Base-by-base conservation (phyloP, 2,113 vertebrate genomes). In the Clarias magur region DNA sequence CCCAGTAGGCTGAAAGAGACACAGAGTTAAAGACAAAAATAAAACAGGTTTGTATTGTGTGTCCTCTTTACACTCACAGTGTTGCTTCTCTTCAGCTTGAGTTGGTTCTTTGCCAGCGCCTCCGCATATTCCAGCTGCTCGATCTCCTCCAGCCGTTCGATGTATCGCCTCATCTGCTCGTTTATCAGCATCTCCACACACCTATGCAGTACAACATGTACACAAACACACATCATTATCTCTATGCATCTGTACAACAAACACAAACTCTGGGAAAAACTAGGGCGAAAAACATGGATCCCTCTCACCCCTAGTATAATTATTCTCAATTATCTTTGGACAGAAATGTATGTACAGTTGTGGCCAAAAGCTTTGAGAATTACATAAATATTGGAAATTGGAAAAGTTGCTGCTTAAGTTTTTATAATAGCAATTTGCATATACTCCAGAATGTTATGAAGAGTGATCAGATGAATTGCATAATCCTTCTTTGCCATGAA, bases 181-280 rank as follows among this genome's bases (percentile, higher is more conserved):
- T 95, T 96, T 91, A 99, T 96, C 82, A 99, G 92, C 96, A 99
- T 97, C 93, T 99, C 98, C 27, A 99, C 95, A 78, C 98, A 99
- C 84, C 98, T 99, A 85, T 0, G 4, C 83, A 65, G 53, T 10
- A 9, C 25, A 2, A 53, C 27, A 13, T 3, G 56, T 11, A 82
- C 53, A 85, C 59, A 59, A 63, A 78, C 12, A 85, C 21, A 38
- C n/a, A 79, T 60, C 54, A 23, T 21, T 11, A 62, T 62, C 4
- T 80, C 9, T 23, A 38, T 11, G 15, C 30, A 84, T 30, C 12
- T 42, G 23, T 30, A 56, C 6, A 53, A 54, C 48, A 19, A 17
- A 82, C 23, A 42, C 30, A 80, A 0, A 16, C 30, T 63, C n/a
- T 38, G 4, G 4, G 9, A 82, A 82, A 73, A 42, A 42, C 6